Conservation (phyloP, 2,113 vertebrate species). For the Bucco capensis region DNA sequence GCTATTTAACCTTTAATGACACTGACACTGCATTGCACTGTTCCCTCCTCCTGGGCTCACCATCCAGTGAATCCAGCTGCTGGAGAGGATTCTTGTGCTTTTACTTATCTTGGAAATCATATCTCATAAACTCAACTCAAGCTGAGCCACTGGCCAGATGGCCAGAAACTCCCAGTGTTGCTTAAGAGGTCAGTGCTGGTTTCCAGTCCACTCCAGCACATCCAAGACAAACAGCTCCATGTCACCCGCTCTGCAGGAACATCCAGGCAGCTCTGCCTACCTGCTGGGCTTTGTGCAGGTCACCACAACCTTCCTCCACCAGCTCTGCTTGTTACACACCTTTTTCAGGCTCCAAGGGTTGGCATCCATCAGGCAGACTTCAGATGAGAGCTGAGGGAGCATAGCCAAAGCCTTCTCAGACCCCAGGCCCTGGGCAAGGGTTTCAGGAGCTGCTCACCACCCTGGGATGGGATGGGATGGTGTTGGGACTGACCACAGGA, state of each 20-base stretch:
- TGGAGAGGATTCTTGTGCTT: neutral
- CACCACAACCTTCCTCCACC: neutral
- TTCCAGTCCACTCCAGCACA: neutral
- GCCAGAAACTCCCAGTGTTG: neutral
- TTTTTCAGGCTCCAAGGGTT: neutral
- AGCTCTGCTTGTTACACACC: neutral
- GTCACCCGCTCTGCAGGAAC: neutral
- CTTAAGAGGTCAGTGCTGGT: neutral
- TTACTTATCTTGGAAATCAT: neutral
- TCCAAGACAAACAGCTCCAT: neutral
- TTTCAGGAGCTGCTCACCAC: neutral
- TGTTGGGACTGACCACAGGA: neutral
- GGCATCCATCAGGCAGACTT: neutral
- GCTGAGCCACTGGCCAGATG: neutral
- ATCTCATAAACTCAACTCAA: neutral
- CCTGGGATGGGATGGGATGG: neutral
- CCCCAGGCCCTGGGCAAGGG: fast-evolving
- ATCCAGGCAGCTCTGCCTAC: neutral
- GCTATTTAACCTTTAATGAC: neutral
- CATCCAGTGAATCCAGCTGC: neutral
- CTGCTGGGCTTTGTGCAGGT: fast-evolving
- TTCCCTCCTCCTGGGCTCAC: neutral
- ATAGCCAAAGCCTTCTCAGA: fast-evolving
- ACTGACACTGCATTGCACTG: fast-evolving
- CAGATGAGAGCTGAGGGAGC: fast-evolving